Evolutionary conservation across 35 echinoderm and acorn worm species (phyloP).

Genomic region (Hemicentrotus pulcherrimus): DNA sequence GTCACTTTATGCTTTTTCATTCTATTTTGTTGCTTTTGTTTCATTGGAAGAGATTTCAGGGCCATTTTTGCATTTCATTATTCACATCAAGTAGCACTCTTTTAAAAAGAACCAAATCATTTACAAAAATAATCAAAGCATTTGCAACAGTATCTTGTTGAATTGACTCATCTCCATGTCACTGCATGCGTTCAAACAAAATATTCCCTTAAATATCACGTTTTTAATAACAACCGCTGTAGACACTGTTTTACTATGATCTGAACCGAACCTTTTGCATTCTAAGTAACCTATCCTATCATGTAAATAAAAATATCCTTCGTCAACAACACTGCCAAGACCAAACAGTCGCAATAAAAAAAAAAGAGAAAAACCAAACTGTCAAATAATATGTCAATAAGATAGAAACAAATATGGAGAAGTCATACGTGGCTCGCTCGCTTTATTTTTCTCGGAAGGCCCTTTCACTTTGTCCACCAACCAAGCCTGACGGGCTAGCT

Average conservation of each 20-base stretch:
- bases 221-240: not conserved
- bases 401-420: constrained; percentile 52
- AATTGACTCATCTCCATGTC: not conserved
- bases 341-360: constrained; percentile 1
- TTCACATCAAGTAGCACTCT: not conserved
- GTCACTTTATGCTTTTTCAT: not conserved
- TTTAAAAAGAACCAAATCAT: not conserved
- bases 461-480: constrained; percentile 34
- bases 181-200: not conserved
- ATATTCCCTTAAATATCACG: not conserved
- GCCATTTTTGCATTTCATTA: not conserved
- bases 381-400: constrained; percentile 48
- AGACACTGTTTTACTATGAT: not conserved
- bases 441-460: constrained; percentile 48
- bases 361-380: not conserved
- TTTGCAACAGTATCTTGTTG: not conserved
- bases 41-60: not conserved
- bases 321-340: not conserved
- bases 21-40: too few species aligned
- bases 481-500: not conserved
- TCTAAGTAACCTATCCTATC: not conserved
- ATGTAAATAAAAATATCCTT: not conserved
- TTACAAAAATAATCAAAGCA: not conserved
- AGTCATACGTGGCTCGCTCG: constrained; percentile 54
- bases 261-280: not conserved